Evolutionary conservation across 1,140 invertebrate genomes (phyloP), one percentile per base, ranked within the genome.

Genomic region (Cyclargus thomasi): DNA sequence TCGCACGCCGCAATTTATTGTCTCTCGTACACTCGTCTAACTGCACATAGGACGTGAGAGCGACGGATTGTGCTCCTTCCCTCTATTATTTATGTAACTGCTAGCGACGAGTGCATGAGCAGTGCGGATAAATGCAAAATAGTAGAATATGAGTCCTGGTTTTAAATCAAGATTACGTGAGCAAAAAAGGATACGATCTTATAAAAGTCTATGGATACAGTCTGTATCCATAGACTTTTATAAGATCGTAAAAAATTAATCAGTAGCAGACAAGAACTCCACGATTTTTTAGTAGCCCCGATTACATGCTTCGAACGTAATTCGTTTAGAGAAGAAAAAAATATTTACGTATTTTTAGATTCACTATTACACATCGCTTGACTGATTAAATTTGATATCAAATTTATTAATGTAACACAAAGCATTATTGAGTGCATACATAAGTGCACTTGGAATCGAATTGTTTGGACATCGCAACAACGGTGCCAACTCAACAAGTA

Each of bases 1-100:
- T 68, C 73, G 71, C 76, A 75, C 75, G 74, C 75, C 75, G 70
- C 79, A 78, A 81, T 83, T 81, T 81, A 85, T 81, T 80, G 81
- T 82, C 81, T 82, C 77, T 71, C 73, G 65, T 70, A 59, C 70
- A 69, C 76, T 65, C 62, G 73, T 55, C 67, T 53, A 65, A 67
- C 67, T 69, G 71, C 74, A 78, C 69, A 72, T 72, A 66, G 67
- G 71, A 71, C 53, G 53, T 20, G 53, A 20, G n/a, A 55, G 53
- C 53, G 53, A 55, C 39, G 39, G 39, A 11, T 16, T 47, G 39
- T 47, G 6, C 39, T 47, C 39, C 39, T 47, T 47, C 39, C 39
- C 39, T 47, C 39, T 47, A 47, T 47, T 47, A 47, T 47, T 47
- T 47, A 47, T 47, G 39, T 47, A 47, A 47, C 39, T 14, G 39